Conservation (phyloP, 2,797 vertebrate genomes). For the Carduelis carduelis region DNA sequence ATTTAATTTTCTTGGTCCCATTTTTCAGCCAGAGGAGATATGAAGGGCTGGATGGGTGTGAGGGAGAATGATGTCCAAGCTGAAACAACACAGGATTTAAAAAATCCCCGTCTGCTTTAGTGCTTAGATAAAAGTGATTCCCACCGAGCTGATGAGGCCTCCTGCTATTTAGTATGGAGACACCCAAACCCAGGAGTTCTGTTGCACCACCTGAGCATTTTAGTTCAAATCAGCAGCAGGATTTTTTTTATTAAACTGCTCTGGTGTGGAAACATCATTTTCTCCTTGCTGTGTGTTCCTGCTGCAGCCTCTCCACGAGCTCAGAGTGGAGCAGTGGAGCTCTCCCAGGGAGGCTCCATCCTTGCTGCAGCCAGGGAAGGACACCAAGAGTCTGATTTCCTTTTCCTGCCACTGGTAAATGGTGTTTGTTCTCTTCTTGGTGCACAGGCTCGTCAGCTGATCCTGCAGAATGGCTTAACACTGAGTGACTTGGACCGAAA, state of each 20-base stretch:
- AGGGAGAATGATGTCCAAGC: background rate
- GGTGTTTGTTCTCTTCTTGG: constrained; percentile 10
- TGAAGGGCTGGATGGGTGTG: background rate
- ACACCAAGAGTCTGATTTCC: background rate
- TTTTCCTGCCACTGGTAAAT: background rate
- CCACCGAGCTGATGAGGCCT: background rate
- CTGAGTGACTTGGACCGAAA: constrained; percentile 93
- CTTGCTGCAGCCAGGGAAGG: background rate
- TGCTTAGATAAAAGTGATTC: background rate
- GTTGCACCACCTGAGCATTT: background rate
- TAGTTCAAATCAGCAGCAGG: background rate
- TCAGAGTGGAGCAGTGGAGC: background rate
- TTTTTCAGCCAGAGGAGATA: background rate
- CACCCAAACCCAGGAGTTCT: background rate
- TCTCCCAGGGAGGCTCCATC: background rate
- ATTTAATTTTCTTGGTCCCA: background rate
- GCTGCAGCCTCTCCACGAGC: background rate
- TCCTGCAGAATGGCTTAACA: constrained; percentile 87
- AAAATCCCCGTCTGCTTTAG: background rate
- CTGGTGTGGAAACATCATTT: background rate
- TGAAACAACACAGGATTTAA: background rate
- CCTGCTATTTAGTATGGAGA: background rate
- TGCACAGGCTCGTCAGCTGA: constrained; percentile 92
- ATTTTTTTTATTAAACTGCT: background rate
- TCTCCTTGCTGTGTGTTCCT: background rate